Evolutionary conservation across 2,888 invertebrate species (phyloP), one percentile per base, ranked within the genome.

Genomic region (Polietes domitor): DNA sequence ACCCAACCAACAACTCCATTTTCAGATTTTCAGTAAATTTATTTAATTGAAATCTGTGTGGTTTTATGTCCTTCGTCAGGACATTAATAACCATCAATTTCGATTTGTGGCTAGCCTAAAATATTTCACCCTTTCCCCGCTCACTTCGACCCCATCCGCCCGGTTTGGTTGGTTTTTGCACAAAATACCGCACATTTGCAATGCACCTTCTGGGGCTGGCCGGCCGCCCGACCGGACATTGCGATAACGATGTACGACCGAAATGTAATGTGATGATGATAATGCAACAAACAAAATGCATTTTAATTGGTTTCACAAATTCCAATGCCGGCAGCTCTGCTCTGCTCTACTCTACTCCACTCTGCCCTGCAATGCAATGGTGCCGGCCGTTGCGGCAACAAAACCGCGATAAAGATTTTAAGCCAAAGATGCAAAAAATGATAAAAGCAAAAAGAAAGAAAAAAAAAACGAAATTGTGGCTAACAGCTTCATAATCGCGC

Each of bases 241-340:
- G 61, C n/a, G 61, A 61, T 61, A 61, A 28, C 7, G n/a, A n/a
- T n/a, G n/a, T n/a, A n/a, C n/a, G 61, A 26, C 17, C 28, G 17
- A 61, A 61, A 26, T 2, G 28, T 28, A 32, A 61, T 61, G 61
- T n/a, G 61, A 15, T 24, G 68, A 84, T 79, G 81, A 84, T 84
- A 84, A 84, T 84, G 78, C 84, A 84, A 81, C 81, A 81, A 79
- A 80, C 89, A 89, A 89, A 90, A 90, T 88, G 89, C 89, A 89
- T 89, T 90, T 90, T 90, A 90, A 90, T 90, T 90, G 90, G 90
- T 88, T 89, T 88, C 86, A 89, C 89, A 89, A 89, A 89, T 89
- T 90, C 81, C 89, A 89, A 89, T 89, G 17, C 61, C 65, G 37
- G 32, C 63, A 53, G 43, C 50, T 37, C 19, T 65, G 32, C 32